A percentile compares a stretch with the other conserved stretches of the same genome.
Evolutionary conservation across 2,888 invertebrate genomes (phyloP).

Genomic region (Coelinius sp.): DNA sequence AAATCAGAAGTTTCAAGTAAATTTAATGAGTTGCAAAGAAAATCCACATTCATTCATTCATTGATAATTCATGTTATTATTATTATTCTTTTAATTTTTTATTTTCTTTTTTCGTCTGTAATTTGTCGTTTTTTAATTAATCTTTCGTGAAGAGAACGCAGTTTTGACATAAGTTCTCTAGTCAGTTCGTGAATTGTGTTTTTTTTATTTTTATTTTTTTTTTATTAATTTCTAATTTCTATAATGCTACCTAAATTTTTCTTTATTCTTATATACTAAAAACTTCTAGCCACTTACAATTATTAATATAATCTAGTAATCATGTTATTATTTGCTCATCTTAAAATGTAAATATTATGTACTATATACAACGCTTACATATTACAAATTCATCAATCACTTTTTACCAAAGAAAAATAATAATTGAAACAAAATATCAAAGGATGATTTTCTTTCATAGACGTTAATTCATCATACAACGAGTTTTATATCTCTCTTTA

Average conservation of each 20-base stretch:
- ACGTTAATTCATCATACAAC: conserved; percentile 41
- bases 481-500: not conserved
- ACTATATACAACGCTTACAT: conserved; percentile 69
- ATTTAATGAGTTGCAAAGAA: conserved; percentile 63
- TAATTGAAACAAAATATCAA: conserved; percentile 45
- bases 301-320: conserved; percentile 63
- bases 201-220: conserved; percentile 41
- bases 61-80: conserved; percentile 56
- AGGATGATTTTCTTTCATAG: conserved; percentile 45
- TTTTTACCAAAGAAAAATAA: conserved; percentile 56
- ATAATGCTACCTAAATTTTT: conserved; percentile 64
- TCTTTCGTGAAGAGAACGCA: conserved; percentile 67
- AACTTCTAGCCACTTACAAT: conserved; percentile 44
- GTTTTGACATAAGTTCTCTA: conserved; percentile 63
- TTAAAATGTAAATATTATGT: conserved; percentile 68
- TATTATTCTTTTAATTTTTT: conserved; percentile 16
- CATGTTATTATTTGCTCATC: conserved; percentile 66
- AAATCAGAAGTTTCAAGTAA: conserved; percentile 51
- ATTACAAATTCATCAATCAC: conserved; percentile 55
- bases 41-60: conserved; percentile 62
- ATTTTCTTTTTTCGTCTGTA: conserved; percentile 31
- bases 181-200: conserved; percentile 55
- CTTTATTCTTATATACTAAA: conserved; percentile 41
- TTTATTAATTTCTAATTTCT: conserved; percentile 65
- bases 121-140: conserved; percentile 53